Evolutionary conservation across 1,140 invertebrate species (phyloP), one percentile per base, ranked within the genome.

Genomic region (Drosophila burlai): DNA sequence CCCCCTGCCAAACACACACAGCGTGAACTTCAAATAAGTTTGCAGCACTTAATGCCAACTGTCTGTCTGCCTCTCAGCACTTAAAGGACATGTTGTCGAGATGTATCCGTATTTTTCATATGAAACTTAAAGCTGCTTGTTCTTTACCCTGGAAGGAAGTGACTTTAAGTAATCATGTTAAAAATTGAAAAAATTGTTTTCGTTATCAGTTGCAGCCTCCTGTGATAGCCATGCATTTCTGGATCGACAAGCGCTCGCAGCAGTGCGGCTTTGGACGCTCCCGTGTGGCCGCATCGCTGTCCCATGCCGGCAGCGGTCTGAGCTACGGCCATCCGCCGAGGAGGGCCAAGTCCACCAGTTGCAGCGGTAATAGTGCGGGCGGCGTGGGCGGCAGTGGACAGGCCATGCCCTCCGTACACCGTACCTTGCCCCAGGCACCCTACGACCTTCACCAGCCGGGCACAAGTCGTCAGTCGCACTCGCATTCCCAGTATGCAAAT

Each of bases 171-270:
- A 8, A 34, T 10, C 10, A 34, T 10, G 31, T 34, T 3, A 11
- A 34, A 10, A 34, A 34, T 11, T 34, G 10, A 0, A 10, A 11
- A 4, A 34, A 34, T 34, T 10, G 2, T 34, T 34, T 34, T 34
- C 9, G 31, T 34, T 34, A 34, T 3, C 31, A 71, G 66, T 50
- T 63, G 54, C 43, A 49, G 74, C 45, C 63, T 60, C 15, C 24
- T 46, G 47, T 46, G 34, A 11, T 13, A 49, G 26, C 36, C 10
- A 96, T 96, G 95, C 95, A 96, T 95, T 96, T 96, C 93, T 96
- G 95, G 95, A 96, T 96, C 91, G 95, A 96, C 90, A 96, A 96
- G 93, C 94, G 95, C 58, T 95, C 95, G 89, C 95, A 95, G 93
- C 92, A 93, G 79, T 95, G 95, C 92, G 94, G 95, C 40, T 95